Conservation (phyloP, 2,797 vertebrate genomes). For the Enteromius anoplus region DNA sequence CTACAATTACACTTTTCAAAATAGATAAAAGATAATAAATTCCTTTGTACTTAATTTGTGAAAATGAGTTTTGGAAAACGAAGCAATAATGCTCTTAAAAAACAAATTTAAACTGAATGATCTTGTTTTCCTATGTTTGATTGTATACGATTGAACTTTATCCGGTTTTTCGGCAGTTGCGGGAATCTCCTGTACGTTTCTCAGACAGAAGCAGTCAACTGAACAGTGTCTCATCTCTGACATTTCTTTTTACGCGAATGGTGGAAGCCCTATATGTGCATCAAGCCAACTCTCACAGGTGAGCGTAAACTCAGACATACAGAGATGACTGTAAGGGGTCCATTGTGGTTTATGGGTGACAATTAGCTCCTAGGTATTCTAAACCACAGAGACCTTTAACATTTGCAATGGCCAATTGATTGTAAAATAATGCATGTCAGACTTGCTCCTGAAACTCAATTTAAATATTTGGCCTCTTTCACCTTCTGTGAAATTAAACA, state of each 20-base stretch:
- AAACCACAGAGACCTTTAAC: conserved; percentile 26
- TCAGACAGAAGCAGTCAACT: conserved; percentile 14
- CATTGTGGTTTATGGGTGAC: conserved; percentile 18
- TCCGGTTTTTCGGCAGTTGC: neutral
- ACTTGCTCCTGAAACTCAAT: neutral
- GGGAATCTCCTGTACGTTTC: conserved; percentile 25
- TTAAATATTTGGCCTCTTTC: neutral
- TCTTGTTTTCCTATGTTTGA: neutral
- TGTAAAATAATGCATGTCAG: neutral
- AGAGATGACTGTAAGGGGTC: conserved; percentile 39
- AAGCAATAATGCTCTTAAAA: neutral
- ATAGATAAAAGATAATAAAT: neutral
- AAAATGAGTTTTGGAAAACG: neutral
- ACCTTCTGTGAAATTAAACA: neutral
- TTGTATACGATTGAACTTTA: neutral
- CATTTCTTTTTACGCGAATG: conserved; percentile 28
- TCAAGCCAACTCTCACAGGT: conserved; percentile 9
- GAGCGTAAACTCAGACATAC: conserved; percentile 14
- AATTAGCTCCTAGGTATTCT: neutral
- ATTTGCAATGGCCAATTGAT: neutral
- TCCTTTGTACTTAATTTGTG: neutral
- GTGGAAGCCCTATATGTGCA: neutral
- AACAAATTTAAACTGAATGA: neutral
- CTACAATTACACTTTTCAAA: neutral
- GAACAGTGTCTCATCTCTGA: conserved; percentile 19